Conservation (phyloP, 2,888 invertebrate species). For the Platynereis dumerilii region DNA sequence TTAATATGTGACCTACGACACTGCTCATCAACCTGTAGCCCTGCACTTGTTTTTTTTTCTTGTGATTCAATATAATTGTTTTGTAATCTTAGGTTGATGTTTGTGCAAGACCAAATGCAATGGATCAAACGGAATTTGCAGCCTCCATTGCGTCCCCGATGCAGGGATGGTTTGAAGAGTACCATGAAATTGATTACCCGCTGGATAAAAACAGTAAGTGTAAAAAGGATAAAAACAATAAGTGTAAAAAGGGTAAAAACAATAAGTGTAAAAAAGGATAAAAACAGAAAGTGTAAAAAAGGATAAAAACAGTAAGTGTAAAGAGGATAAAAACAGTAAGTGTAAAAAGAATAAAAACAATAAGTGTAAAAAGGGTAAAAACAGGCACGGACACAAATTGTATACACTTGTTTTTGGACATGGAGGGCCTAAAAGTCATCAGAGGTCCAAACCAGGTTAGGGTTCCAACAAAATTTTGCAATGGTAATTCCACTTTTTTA, state of each 20-base stretch:
- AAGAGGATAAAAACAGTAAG: too few species aligned
- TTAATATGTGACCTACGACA: background rate
- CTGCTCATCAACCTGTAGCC: background rate
- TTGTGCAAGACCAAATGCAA: slow-evolving; percentile 68
- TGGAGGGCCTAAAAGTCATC: too few species aligned
- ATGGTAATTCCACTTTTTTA: too few species aligned
- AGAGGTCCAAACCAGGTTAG: too few species aligned
- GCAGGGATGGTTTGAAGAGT: slow-evolving; percentile 79
- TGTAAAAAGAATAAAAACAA: too few species aligned
- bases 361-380: too few species aligned
- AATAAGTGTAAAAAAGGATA: slow-evolving; percentile 76
- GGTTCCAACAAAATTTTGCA: too few species aligned
- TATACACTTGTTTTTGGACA: too few species aligned
- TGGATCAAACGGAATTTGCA: slow-evolving; percentile 75
- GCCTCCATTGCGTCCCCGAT: slow-evolving; percentile 69
- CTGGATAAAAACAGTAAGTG: slow-evolving; percentile 82
- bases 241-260: slow-evolving; percentile 75
- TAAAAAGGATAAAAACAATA: slow-evolving; percentile 84
- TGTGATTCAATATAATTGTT: background rate
- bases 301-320: too few species aligned
- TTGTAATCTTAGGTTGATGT: slow-evolving; percentile 64
- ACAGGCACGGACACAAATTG: too few species aligned
- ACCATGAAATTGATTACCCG: slow-evolving; percentile 86
- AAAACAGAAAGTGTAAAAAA: slow-evolving; percentile 74
- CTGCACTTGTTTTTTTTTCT: background rate